Evolutionary conservation across 2,797 vertebrate genomes (phyloP).

Genomic region (Tolypeutes matacus): DNA sequence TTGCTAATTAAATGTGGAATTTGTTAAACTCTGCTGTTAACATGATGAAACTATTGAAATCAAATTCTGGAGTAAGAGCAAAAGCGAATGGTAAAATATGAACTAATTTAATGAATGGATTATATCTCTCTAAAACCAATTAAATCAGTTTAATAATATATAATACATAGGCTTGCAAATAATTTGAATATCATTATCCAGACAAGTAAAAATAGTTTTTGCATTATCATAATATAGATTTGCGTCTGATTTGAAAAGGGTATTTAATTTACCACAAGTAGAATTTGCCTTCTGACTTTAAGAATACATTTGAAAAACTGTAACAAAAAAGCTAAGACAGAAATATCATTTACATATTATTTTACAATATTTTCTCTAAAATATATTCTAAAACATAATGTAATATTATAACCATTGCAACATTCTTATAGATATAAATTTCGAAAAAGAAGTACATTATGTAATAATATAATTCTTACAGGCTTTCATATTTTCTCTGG

Average conservation of each 20-base stretch:
- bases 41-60: not conserved
- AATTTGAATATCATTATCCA: not conserved
- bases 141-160: not conserved
- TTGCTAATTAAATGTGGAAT: slow-evolving; percentile 23
- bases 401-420: not conserved
- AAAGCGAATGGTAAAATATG: not conserved
- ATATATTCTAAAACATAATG: not conserved
- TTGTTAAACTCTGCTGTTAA: not conserved
- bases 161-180: not conserved
- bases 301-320: not conserved
- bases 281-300: not conserved
- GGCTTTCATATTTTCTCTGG: not conserved
- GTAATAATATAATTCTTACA: not conserved
- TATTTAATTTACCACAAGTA: not conserved
- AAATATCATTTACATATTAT: not conserved
- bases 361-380: not conserved
- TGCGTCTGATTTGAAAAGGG: not conserved
- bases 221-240: not conserved
- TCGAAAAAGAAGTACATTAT: not conserved
- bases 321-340: not conserved
- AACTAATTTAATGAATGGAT: not conserved
- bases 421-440: not conserved
- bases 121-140: not conserved
- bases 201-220: not conserved
- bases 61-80: not conserved